Evolutionary conservation across 2,113 vertebrate genomes (phyloP).

Genomic region (Pica pica): DNA sequence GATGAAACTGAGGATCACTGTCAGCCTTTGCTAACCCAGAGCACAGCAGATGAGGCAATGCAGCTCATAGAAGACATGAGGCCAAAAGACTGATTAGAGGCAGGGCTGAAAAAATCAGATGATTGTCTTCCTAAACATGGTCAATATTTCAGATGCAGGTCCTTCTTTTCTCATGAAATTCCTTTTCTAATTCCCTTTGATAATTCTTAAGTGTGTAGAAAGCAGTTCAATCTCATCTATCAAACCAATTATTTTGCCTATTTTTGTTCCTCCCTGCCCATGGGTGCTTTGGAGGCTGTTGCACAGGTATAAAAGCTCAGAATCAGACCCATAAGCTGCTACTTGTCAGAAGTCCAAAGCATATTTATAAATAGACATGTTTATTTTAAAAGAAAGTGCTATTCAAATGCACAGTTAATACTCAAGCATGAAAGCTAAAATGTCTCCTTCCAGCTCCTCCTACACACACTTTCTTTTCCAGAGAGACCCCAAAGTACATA

Average conservation of each 20-base stretch:
- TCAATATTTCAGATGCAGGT: not conserved
- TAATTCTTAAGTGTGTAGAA: not conserved
- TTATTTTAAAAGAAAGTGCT: constrained; percentile 40
- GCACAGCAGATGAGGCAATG: not conserved
- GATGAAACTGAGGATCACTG: not conserved
- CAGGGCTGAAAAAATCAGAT: not conserved
- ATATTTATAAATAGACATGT: constrained; percentile 16
- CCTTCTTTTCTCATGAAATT: not conserved
- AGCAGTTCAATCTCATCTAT: not conserved
- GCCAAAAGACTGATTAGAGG: not conserved
- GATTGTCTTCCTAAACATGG: not conserved
- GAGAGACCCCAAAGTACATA: not conserved
- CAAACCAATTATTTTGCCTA: not conserved
- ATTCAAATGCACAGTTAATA: constrained; percentile 16
- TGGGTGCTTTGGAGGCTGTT: not conserved
- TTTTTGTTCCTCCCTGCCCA: not conserved
- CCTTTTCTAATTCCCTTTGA: not conserved
- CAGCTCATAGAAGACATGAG: not conserved
- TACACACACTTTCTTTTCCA: not conserved
- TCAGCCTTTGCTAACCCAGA: not conserved
- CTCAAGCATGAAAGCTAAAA: constrained; percentile 7
- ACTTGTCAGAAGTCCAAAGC: constrained; percentile 12
- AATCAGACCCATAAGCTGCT: not conserved
- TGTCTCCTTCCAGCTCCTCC: not conserved
- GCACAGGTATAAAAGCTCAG: not conserved